These are phyloP conservation scores for Reinhardtius hippoglossoides DNA, from an alignment of 2,113 vertebrate species.

Conservation along the genomic window DNA sequence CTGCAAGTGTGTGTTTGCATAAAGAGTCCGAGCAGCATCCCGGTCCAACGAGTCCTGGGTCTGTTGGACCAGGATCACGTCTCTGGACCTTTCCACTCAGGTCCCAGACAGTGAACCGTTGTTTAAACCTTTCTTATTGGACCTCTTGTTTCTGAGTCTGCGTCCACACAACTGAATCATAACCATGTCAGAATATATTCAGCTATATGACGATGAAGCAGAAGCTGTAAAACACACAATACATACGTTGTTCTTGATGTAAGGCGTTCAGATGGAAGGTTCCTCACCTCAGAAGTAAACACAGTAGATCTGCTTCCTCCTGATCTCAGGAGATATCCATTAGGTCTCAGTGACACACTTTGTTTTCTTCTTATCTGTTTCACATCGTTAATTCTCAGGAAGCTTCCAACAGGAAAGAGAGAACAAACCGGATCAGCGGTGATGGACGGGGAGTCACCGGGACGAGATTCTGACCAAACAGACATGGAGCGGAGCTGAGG, in stretches of 20 bases:
- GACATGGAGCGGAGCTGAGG: not conserved
- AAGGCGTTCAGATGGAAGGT: too few species aligned
- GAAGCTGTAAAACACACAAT: too few species aligned
- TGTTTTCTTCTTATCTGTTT: too few species aligned
- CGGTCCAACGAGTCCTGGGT: not conserved
- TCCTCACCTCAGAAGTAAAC: too few species aligned
- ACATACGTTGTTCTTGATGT: too few species aligned
- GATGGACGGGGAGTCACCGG: not conserved
- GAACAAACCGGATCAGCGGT: constrained; percentile 17
- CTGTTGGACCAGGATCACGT: constrained; percentile 12
- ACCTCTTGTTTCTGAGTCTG: too few species aligned
- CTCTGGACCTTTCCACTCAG: not conserved
- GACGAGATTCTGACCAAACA: constrained; percentile 14
- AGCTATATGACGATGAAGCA: too few species aligned
- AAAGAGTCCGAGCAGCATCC: constrained; percentile 7
- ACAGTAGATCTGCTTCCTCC: too few species aligned
- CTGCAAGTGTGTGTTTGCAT: too few species aligned
- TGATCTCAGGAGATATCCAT: too few species aligned
- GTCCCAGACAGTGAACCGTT: constrained; percentile 9
- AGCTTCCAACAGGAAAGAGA: constrained; percentile 26
- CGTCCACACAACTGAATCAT: not conserved
- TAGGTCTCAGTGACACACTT: too few species aligned
- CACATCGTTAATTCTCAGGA: constrained; percentile 32
- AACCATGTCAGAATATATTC: too few species aligned
- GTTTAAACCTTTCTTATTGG: not conserved